These are phyloP conservation scores for Hemichromis elongatus DNA, from an alignment of 2,113 vertebrate genomes.

Conservation along the genomic window DNA sequence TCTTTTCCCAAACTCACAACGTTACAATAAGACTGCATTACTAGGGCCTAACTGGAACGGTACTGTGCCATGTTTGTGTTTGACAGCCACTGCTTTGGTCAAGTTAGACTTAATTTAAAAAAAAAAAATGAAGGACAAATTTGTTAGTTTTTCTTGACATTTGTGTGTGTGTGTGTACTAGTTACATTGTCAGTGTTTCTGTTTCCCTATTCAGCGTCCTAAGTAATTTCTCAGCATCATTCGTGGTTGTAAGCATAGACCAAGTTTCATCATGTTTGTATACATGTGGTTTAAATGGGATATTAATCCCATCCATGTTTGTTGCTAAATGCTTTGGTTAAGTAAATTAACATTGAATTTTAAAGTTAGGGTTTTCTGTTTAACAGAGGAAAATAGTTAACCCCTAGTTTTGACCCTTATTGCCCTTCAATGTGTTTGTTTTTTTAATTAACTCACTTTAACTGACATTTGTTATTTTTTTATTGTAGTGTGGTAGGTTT, in stretches of 20 bases:
- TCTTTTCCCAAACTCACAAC: neutral
- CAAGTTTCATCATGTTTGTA: neutral
- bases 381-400: constrained; percentile 30
- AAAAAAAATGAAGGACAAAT: constrained; percentile 42
- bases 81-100: neutral
- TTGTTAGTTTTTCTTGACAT: neutral
- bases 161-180: neutral
- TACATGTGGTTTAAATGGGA: neutral
- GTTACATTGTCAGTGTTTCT: neutral
- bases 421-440: neutral
- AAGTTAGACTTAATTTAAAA: neutral
- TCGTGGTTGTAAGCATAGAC: neutral
- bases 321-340: neutral
- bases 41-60: neutral
- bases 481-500: constrained; percentile 10
- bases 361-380: neutral
- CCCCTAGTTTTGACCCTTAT: neutral
- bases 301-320: neutral
- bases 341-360: neutral
- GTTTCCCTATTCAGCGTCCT: neutral
- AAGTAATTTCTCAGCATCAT: neutral
- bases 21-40: neutral
- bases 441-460: neutral
- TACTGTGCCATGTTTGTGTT: neutral
- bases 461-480: constrained; percentile 41